Conservation (phyloP, 2,113 vertebrate genomes). For the Xiphias gladius region DNA sequence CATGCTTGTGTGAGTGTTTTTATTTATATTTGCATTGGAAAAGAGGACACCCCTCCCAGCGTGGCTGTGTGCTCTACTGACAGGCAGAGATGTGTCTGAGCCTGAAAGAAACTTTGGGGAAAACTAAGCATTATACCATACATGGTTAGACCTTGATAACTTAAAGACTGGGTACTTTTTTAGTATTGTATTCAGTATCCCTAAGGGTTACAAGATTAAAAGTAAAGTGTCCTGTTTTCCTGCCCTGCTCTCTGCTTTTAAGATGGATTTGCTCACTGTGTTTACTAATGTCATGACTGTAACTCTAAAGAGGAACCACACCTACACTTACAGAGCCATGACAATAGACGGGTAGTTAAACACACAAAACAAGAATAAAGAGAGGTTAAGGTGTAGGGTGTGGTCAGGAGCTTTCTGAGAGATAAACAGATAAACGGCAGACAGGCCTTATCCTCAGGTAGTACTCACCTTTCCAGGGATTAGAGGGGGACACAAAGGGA, state of each 20-base stretch:
- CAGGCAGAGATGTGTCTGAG: conserved; percentile 13
- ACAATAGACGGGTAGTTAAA: conserved; percentile 58
- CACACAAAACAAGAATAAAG: conserved; percentile 23
- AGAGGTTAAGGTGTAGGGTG: conserved; percentile 61
- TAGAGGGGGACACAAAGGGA: neutral
- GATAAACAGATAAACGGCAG: conserved; percentile 52
- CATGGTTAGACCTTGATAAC: no score
- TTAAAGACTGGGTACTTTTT: neutral
- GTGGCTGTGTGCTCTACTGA: neutral
- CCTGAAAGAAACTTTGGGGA: neutral
- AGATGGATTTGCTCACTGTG: conserved; percentile 16
- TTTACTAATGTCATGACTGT: conserved; percentile 56
- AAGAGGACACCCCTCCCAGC: neutral
- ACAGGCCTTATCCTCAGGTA: conserved; percentile 38
- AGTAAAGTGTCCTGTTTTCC: neutral
- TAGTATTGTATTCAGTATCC: neutral
- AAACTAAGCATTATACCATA: neutral
- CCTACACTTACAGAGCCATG: conserved; percentile 27
- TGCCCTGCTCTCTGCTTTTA: neutral
- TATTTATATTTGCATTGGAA: conserved; percentile 25
- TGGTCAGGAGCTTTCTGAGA: conserved; percentile 47
- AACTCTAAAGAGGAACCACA: conserved; percentile 58
- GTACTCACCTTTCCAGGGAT: neutral
- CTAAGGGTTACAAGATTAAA: neutral
- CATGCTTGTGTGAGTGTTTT: conserved; percentile 2